phyloP scores from a whole-genome alignment of 1,140 invertebrate species.

The Drosophila hydei region DNA sequence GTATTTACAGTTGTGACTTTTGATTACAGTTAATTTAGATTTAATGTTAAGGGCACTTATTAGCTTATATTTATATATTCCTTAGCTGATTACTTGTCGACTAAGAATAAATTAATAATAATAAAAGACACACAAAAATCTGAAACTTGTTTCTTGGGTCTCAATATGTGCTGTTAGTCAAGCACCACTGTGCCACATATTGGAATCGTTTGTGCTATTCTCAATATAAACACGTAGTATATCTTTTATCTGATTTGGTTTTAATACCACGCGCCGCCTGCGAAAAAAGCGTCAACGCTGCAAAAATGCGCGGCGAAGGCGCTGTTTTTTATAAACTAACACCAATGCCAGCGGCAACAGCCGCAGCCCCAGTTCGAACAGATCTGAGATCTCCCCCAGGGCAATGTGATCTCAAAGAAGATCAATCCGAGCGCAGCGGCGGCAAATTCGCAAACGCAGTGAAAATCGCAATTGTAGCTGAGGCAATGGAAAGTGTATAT shows the following conservation, averaged over 20 bases:
- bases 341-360: conserved; percentile 17
- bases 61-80: too few relatives aligned
- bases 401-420: conserved; percentile 19
- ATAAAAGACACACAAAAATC: too few relatives aligned
- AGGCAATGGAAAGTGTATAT: conserved; percentile 44
- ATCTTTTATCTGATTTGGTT: conserved; percentile 71
- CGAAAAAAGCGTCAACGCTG: conserved; percentile 75
- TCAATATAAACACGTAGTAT: conserved; percentile 72
- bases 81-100: too few relatives aligned
- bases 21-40: too few relatives aligned
- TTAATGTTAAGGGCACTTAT: too few relatives aligned
- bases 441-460: conserved; percentile 48
- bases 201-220: conserved; percentile 39
- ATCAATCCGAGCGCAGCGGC: conserved; percentile 59
- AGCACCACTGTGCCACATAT: conserved; percentile 50
- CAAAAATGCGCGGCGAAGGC: conserved; percentile 41
- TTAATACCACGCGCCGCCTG: conserved; percentile 62
- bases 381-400: conserved; percentile 6
- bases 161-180: neutral
- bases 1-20: too few relatives aligned
- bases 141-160: too few relatives aligned
- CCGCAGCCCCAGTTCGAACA: conserved; percentile 4
- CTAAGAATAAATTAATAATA: too few relatives aligned
- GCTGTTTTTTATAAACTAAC: conserved; percentile 76
- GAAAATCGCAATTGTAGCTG: conserved; percentile 66